phyloP scores from a whole-genome alignment of 2,113 vertebrate species.

The Heterotilapia buettikoferi region DNA sequence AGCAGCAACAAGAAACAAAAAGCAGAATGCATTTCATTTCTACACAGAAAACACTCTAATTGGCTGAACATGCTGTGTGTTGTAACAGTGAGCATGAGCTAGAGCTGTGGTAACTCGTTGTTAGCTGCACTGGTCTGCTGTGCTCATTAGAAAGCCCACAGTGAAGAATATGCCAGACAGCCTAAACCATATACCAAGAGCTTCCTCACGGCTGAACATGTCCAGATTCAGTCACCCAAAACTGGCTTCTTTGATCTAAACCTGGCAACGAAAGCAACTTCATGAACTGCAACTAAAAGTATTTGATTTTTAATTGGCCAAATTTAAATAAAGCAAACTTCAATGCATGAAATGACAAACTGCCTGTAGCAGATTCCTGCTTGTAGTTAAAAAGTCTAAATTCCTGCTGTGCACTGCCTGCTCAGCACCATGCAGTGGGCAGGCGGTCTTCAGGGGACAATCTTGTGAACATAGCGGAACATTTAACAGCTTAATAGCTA shows the following conservation, averaged over 20 bases:
- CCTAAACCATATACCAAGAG: background rate
- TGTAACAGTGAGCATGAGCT: background rate
- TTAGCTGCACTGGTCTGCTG: constrained; percentile 5
- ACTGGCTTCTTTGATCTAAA: background rate
- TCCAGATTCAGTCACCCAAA: background rate
- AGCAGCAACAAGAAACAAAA: background rate
- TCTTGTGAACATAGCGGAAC: background rate
- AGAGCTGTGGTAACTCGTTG: constrained; percentile 5
- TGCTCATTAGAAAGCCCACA: constrained; percentile 46
- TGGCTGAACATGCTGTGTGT: constrained; percentile 6
- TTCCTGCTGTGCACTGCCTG: background rate
- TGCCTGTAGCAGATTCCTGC: background rate
- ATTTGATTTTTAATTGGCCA: background rate
- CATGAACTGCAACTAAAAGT: background rate
- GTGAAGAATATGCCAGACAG: background rate
- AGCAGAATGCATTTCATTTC: background rate
- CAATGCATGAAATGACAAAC: background rate
- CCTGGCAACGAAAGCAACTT: background rate
- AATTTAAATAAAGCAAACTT: background rate
- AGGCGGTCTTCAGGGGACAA: background rate
- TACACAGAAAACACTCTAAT: constrained; percentile 24
- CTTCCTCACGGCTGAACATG: background rate
- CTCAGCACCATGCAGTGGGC: background rate
- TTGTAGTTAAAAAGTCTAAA: background rate
- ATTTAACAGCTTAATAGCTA: background rate